Evolutionary conservation across 2,113 vertebrate genomes (phyloP).

Genomic region (Myrmophylax atrothorax): DNA sequence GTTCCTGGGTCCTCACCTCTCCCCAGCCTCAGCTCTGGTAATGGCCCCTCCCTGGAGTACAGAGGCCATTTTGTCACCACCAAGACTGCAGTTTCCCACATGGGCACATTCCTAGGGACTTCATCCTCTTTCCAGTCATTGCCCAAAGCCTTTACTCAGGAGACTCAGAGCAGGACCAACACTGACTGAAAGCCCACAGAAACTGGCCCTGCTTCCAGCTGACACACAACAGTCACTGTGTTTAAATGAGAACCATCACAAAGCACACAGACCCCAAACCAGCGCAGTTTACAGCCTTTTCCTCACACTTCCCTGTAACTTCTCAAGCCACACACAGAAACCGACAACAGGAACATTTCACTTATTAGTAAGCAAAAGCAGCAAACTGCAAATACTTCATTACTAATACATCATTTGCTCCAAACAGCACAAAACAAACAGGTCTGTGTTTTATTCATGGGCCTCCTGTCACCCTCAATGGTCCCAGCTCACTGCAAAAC

Average conservation of each 20-base stretch:
- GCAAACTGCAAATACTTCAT: slow-evolving; percentile 42
- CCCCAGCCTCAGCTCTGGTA: not conserved
- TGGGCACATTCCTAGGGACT: fast-evolving
- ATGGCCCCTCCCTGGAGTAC: fast-evolving
- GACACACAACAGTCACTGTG: not conserved
- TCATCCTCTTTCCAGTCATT: not conserved
- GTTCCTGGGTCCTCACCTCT: not conserved
- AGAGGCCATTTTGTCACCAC: not conserved
- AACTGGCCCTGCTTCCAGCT: not conserved
- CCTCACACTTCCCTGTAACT: not conserved
- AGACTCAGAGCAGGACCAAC: not conserved
- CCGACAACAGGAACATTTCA: not conserved
- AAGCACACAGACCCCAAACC: not conserved
- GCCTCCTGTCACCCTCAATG: not conserved
- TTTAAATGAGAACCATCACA: not conserved
- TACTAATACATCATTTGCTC: slow-evolving; percentile 51
- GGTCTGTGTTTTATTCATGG: slow-evolving; percentile 47
- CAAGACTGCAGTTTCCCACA: not conserved
- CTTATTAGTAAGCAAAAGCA: slow-evolving; percentile 35
- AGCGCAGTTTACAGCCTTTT: not conserved
- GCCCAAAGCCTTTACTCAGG: not conserved
- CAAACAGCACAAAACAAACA: not conserved
- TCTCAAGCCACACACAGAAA: not conserved
- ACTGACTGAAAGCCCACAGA: not conserved
- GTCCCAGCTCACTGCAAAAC: not conserved